Evolutionary conservation across 2,797 vertebrate genomes (phyloP).

Genomic region (Rhynchotus rufescens): DNA sequence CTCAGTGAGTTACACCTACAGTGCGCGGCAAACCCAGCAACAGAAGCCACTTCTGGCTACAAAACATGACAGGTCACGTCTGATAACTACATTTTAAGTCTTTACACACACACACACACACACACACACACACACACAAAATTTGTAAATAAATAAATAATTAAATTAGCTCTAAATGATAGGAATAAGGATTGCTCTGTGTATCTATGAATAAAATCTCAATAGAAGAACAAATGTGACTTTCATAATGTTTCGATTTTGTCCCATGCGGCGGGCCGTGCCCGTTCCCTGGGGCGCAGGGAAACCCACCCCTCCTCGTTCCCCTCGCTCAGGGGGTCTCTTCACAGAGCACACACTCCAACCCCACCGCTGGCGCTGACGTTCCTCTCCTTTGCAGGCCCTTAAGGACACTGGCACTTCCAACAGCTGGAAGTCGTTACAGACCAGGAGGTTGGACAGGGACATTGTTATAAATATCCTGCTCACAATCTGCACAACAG

Average conservation of each 20-base stretch:
- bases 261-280: not conserved
- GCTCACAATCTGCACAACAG: not conserved
- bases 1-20: rapidly evolving
- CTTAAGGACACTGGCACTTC: not conserved
- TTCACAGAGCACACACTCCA: not conserved
- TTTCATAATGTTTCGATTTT: not conserved
- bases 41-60: not conserved
- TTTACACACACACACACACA: not conserved
- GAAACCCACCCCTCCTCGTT: not conserved
- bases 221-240: not conserved
- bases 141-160: not conserved
- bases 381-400: not conserved
- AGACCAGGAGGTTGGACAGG: not conserved
- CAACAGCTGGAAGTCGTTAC: conserved; percentile 41
- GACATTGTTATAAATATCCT: not conserved
- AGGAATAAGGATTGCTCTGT: rapidly evolving
- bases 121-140: not conserved
- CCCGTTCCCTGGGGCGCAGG: too few species aligned
- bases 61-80: rapidly evolving
- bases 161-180: not conserved
- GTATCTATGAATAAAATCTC: not conserved
- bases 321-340: not conserved
- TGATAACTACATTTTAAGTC: not conserved
- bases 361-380: not conserved
- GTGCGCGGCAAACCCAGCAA: not conserved